Evolutionary conservation across 2,797 vertebrate genomes (phyloP), one percentile per base, ranked within the genome.

Genomic region (Sandelia bainsii): DNA sequence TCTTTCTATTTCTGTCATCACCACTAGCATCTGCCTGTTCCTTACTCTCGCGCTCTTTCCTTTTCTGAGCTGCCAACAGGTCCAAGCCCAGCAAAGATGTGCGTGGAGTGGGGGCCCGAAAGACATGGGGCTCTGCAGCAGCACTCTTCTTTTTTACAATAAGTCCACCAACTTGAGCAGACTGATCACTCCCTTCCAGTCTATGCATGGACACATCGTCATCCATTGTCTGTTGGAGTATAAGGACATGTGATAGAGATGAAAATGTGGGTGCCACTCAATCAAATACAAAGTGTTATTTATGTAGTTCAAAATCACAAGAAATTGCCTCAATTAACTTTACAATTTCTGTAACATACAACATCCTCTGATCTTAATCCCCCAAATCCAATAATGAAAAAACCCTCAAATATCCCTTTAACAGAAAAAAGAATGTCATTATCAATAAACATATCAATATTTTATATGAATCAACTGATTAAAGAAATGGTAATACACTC

Each of bases 91-190:
- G 87, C 62, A 99, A 68, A 5, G 98, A 99, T 9, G 95, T 94
- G 54, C 97, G 96, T 0, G 98, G 98, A 3, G 98, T 96, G 0
- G 98, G 98, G 0, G 96, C 95, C 75, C 97, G 96, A 77, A 99
- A 99, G 57, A 99, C 92, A 53, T 99, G 98, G 57, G 95, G 96
- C 81, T 99, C 97, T n/a, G 81, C 75, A 9, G 95, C 90, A 0
- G 95, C 95, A 40, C 93, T 96, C 83, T 95, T 96, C 74, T 94
- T 95, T 89, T 96, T 97, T 29, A 96, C 92, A 0, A 98, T 94
- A 69, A 99, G 92, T n/a, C 98, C 98, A 0, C 97, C 97, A 19
- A 94, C 92, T 79, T 96, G 93, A 32, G 65, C 63, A 19, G 69
- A 84, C 8, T 94, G 80, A 74, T 93, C 91, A 5, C 90, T 93